Evolutionary conservation across 2,888 invertebrate species (phyloP).

Genomic region (Leucoma salicis): DNA sequence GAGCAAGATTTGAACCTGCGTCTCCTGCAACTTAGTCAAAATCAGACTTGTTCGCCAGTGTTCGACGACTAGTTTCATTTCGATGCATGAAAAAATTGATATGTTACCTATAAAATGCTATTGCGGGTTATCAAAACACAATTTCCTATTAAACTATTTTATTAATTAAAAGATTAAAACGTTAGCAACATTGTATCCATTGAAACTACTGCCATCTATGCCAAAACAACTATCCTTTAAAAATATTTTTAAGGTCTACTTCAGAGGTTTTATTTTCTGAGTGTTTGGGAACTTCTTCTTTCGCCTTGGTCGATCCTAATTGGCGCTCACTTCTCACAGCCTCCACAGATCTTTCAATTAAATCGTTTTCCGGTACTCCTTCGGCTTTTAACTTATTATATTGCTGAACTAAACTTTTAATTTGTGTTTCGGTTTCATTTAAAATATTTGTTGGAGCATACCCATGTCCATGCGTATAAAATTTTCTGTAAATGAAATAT

Average conservation of each 20-base stretch:
- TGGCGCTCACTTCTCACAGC: constrained; percentile 49
- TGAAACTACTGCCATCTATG: neutral
- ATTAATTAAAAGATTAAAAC: neutral
- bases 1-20: no score
- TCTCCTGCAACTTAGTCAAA: no score
- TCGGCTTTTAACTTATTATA: constrained; percentile 82
- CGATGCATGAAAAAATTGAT: no score
- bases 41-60: no score
- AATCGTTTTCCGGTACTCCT: constrained; percentile 77
- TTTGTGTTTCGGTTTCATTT: constrained; percentile 76
- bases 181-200: constrained; percentile 1
- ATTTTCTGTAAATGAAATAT: constrained; percentile 78
- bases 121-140: neutral
- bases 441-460: constrained; percentile 80
- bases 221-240: constrained; percentile 38
- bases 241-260: constrained; percentile 59
- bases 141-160: neutral
- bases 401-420: constrained; percentile 83
- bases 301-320: constrained; percentile 37
- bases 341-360: constrained; percentile 60
- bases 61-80: no score
- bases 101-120: neutral
- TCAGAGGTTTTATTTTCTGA: constrained; percentile 46
- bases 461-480: constrained; percentile 83
- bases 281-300: constrained; percentile 41